Conservation (phyloP, 2,888 invertebrate genomes). For the Spilosoma lubricipeda region DNA sequence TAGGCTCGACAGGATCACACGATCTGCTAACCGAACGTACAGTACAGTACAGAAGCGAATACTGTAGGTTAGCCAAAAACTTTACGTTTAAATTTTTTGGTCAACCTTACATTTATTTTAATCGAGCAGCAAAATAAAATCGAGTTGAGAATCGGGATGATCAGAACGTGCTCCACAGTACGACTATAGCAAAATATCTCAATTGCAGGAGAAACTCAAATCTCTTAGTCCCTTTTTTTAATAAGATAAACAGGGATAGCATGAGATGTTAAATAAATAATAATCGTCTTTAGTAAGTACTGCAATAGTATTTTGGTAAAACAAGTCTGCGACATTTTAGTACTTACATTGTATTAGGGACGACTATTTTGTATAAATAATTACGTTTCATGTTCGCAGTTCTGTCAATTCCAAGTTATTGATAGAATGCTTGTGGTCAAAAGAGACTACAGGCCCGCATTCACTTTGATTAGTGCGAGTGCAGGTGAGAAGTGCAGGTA, state of each 20-base stretch:
- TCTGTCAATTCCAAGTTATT: too few relatives aligned
- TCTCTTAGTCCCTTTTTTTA: slow-evolving; percentile 6
- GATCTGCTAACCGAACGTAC: too few relatives aligned
- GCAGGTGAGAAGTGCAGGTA: too few relatives aligned
- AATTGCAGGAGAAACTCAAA: not conserved
- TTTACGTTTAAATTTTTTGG: not conserved
- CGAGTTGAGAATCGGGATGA: slow-evolving; percentile 25
- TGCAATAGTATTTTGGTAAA: slow-evolving; percentile 40
- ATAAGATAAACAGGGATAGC: slow-evolving; percentile 11
- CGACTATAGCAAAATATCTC: slow-evolving; percentile 28
- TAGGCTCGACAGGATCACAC: too few relatives aligned
- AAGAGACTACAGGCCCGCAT: too few relatives aligned
- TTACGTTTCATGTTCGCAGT: not conserved
- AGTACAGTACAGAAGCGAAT: too few relatives aligned
- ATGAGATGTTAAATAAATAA: not conserved
- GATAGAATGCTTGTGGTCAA: too few relatives aligned
- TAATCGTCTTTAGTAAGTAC: slow-evolving; percentile 15
- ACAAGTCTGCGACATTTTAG: slow-evolving; percentile 34
- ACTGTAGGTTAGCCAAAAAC: too few relatives aligned
- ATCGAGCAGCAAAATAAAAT: slow-evolving; percentile 38
- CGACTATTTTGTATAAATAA: not conserved
- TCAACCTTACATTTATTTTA: not conserved
- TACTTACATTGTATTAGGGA: slow-evolving; percentile 10
- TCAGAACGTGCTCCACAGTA: slow-evolving; percentile 46
- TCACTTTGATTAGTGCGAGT: too few relatives aligned